Conservation (phyloP, 2,888 invertebrate genomes). For the Drosophila testacea region DNA sequence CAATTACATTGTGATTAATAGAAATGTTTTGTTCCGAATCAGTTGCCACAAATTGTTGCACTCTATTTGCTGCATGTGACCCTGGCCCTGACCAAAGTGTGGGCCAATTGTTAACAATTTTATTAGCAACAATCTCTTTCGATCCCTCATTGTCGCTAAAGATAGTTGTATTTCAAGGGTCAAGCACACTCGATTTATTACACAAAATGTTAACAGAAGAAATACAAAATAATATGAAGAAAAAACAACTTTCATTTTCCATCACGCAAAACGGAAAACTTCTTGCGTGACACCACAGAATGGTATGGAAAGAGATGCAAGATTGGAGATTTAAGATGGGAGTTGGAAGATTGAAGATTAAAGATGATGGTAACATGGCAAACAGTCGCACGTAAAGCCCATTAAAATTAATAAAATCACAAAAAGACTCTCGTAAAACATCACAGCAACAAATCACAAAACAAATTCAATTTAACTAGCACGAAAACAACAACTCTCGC, state of each 20-base stretch:
- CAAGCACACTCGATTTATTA: slow-evolving; percentile 35
- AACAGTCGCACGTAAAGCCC: slow-evolving; percentile 64
- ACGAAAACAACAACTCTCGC: slow-evolving; percentile 54
- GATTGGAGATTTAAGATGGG: slow-evolving; percentile 16
- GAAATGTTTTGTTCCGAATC: slow-evolving; percentile 65
- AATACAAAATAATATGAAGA: slow-evolving; percentile 16
- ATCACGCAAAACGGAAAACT: slow-evolving; percentile 66
- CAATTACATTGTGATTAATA: slow-evolving; percentile 73
- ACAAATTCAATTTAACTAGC: slow-evolving; percentile 52
- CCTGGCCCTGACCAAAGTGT: slow-evolving; percentile 22
- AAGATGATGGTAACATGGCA: slow-evolving; percentile 16
- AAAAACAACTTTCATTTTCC: slow-evolving; percentile 81
- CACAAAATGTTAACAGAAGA: slow-evolving; percentile 18
- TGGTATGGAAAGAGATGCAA: slow-evolving; percentile 39
- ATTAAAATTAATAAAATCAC: slow-evolving; percentile 66
- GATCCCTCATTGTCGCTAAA: not conserved
- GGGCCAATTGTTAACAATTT: slow-evolving; percentile 5
- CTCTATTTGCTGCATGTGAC: slow-evolving; percentile 44
- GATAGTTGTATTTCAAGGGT: slow-evolving; percentile 28
- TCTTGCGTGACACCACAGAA: slow-evolving; percentile 75
- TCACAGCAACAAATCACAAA: slow-evolving; percentile 53
- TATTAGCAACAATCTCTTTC: not conserved
- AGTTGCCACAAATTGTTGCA: slow-evolving; percentile 53
- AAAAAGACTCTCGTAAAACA: slow-evolving; percentile 30
- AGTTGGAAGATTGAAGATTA: slow-evolving; percentile 17